Evolutionary conservation across 2,888 invertebrate genomes (phyloP), one percentile per base, ranked within the genome.

Genomic region (Aphelenchoides bicaudatus): DNA sequence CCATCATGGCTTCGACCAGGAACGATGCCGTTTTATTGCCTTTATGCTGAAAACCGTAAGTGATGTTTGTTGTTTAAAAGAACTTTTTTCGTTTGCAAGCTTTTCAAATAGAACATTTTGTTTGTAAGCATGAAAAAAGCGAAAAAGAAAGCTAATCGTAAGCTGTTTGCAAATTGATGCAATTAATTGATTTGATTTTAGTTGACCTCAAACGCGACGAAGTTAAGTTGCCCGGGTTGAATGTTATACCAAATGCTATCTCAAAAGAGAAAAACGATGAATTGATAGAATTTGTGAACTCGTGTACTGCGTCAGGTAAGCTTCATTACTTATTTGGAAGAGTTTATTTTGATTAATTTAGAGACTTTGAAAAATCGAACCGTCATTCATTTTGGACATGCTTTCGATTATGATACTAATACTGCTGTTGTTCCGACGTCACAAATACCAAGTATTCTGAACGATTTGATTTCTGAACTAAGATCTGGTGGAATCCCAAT

Each of bases 351-450:
- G n/a, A 5, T 50, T 25, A 16, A 37, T 59, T 47, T 28, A 65
- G 63, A 31, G 2, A 29, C 28, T 1, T 39, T 76, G 47, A 76
- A 75, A 56, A 65, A 78, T 48, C 71, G 78, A 0, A 62, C 65
- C 0, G 75, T 76, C 2, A 60, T 73, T 23, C 78, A 78, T 59
- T 78, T 67, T 46, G 76, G 73, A 16, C 69, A 73, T 56, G 66
- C 58, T 5, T 78, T 78, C 56, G 67, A 74, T 57, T 78, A 78
- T 59, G 62, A 53, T 29, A 64, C 70, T 6, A 75, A 75, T 39
- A 68, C 70, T 31, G 58, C 59, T 0, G 64, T 61, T 27, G 30
- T 37, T 3, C 61, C 65, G 6, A 56, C 65, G 0, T 38, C 53
- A 8, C 38, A 54, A 3, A 70, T 73, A 51, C 75, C 75, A 0